Conservation (phyloP, 2,888 invertebrate genomes). For the Troilus luridus region DNA sequence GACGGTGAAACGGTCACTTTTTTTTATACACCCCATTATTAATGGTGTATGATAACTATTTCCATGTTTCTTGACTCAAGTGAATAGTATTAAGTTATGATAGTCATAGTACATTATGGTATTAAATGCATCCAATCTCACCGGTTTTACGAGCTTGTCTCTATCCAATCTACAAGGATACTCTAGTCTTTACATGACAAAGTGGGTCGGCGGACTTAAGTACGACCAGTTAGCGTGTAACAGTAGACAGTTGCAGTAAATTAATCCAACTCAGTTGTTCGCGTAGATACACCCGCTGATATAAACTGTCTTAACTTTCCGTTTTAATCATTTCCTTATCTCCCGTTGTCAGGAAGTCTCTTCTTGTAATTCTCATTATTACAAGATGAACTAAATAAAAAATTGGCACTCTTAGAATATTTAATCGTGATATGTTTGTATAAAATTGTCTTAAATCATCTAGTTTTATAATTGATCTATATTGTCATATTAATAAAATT, state of each 20-base stretch:
- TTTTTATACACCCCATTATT: too few species aligned
- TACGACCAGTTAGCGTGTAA: background rate
- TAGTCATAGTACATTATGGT: background rate
- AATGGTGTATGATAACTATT: too few species aligned
- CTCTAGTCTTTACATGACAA: background rate
- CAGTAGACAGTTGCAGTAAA: constrained; percentile 2
- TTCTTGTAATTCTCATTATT: background rate
- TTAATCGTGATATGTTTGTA: too few species aligned
- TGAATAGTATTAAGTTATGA: too few species aligned
- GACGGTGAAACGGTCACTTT: too few species aligned
- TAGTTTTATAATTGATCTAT: too few species aligned
- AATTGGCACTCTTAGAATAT: too few species aligned
- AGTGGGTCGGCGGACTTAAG: background rate
- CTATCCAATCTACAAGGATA: background rate
- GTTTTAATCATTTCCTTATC: constrained; percentile 23
- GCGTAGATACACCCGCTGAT: background rate
- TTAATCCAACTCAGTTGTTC: background rate
- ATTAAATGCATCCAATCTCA: background rate
- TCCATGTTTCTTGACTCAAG: too few species aligned
- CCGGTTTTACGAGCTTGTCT: background rate
- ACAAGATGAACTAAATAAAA: too few species aligned
- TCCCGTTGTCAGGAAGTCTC: background rate
- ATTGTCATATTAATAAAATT: too few species aligned
- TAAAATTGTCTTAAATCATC: too few species aligned
- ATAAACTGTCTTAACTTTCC: background rate